Conservation (phyloP, 2,797 vertebrate genomes). For the Epinephelus malabaricus region DNA sequence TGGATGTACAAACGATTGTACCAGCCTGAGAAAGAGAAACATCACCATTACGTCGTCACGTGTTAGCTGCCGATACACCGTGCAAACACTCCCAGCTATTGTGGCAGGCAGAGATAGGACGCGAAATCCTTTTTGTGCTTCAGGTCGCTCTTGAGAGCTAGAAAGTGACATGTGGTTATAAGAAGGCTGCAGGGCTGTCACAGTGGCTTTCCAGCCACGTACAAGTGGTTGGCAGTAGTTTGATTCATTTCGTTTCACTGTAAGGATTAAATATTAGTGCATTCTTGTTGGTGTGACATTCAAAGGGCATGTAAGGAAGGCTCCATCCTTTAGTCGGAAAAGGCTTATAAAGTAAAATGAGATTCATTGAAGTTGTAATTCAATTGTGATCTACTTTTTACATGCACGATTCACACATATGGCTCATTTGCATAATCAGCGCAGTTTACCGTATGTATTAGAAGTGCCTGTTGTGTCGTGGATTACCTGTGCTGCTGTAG, state of each 20-base stretch:
- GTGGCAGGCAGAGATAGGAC: slow-evolving; percentile 58
- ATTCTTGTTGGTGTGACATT: slow-evolving; percentile 37
- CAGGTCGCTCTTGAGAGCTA: slow-evolving; percentile 45
- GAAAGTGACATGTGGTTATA: slow-evolving; percentile 46
- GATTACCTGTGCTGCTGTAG: slow-evolving; percentile 96
- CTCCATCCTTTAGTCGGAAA: slow-evolving; percentile 21
- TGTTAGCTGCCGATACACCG: slow-evolving; percentile 31
- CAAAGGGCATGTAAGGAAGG: slow-evolving; percentile 15
- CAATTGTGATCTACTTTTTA: slow-evolving; percentile 27
- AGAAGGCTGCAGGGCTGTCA: slow-evolving; percentile 43
- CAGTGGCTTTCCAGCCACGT: slow-evolving; percentile 34
- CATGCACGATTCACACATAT: background rate
- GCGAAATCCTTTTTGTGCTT: slow-evolving; percentile 65
- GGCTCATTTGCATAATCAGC: slow-evolving; percentile 39
- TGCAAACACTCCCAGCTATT: slow-evolving; percentile 48
- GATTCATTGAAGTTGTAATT: slow-evolving; percentile 43
- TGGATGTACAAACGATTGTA: slow-evolving; percentile 99
- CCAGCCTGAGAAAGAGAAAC: slow-evolving; percentile 88
- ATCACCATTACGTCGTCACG: slow-evolving; percentile 37
- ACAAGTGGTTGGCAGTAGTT: slow-evolving; percentile 47
- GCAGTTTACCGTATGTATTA: slow-evolving; percentile 2
- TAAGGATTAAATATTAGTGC: slow-evolving; percentile 53
- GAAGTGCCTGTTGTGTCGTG: background rate
- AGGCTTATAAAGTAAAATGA: slow-evolving; percentile 35
- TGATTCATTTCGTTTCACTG: slow-evolving; percentile 44